phyloP scores from a whole-genome alignment of 2,888 invertebrate species.

The Caenorhabditis sp. region DNA sequence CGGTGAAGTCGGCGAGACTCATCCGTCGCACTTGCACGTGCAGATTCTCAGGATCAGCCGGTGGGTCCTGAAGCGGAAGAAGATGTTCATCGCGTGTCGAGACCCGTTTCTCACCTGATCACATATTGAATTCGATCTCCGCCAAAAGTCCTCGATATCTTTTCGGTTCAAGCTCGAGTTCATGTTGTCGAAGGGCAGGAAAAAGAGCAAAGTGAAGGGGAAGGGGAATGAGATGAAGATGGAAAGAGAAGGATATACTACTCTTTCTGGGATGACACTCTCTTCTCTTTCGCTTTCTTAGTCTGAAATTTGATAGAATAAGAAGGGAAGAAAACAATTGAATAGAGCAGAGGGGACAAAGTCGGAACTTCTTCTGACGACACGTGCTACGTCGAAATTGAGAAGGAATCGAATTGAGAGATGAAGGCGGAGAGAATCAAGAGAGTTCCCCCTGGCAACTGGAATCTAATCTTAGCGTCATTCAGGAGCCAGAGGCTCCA shows the following conservation, averaged over 20 bases:
- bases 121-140: conserved; percentile 74
- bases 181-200: conserved; percentile 13
- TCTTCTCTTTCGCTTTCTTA: conserved; percentile 22
- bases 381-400: conserved; percentile 1
- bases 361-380: not conserved
- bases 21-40: conserved; percentile 73
- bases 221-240: conserved; percentile 13
- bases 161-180: conserved; percentile 68
- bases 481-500: not conserved
- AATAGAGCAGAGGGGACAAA: conserved; percentile 13
- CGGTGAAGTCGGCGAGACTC: conserved; percentile 79
- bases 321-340: conserved; percentile 57
- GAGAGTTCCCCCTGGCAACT: not conserved
- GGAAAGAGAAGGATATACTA: conserved; percentile 43
- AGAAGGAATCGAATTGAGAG: not conserved
- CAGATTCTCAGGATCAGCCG: conserved; percentile 38
- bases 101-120: conserved; percentile 60
- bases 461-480: not conserved
- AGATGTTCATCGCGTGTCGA: not conserved
- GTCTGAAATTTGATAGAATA: conserved; percentile 59
- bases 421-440: not conserved
- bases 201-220: conserved; percentile 1
- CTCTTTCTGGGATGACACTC: conserved; percentile 5
- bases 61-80: conserved; percentile 33
- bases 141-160: conserved; percentile 74